Percentiles rank a stretch among this genome's conserved stretches.
Conservation (phyloP, 1,140 invertebrate genomes). For the Whitmania pigra region DNA sequence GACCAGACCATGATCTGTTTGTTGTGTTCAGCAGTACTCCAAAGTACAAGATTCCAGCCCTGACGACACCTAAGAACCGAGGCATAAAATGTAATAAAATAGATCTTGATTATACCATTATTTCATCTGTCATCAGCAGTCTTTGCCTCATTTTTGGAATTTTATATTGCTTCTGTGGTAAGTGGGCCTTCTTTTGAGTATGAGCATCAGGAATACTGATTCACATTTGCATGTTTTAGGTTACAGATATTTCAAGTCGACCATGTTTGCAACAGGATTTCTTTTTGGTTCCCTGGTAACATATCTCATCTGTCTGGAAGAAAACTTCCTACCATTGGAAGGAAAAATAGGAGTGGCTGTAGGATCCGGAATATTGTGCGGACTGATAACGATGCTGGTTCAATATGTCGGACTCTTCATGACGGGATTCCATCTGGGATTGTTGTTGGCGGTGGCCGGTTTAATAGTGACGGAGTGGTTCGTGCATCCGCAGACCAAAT, state of each 20-base stretch:
- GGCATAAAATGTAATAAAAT: constrained; percentile 41
- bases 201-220: background rate
- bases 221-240: constrained; percentile 49
- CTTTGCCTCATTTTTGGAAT: constrained; percentile 53
- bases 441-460: constrained; percentile 50
- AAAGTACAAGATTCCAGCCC: background rate
- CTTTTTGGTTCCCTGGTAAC: constrained; percentile 67
- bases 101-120: constrained; percentile 48
- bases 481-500: constrained; percentile 46
- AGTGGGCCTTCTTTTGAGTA: constrained; percentile 28
- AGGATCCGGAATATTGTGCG: constrained; percentile 61
- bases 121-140: constrained; percentile 46
- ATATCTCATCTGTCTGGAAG: constrained; percentile 63
- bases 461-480: constrained; percentile 34
- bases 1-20: constrained; percentile 17
- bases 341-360: constrained; percentile 62
- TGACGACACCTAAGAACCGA: constrained; percentile 10
- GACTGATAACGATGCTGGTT: constrained; percentile 63
- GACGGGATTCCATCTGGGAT: constrained; percentile 64
- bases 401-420: constrained; percentile 70
- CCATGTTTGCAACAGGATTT: constrained; percentile 77
- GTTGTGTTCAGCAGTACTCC: constrained; percentile 15
- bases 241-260: constrained; percentile 73
- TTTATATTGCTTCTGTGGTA: constrained; percentile 54
- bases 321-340: constrained; percentile 57